phyloP scores from a whole-genome alignment of 2,797 vertebrate genomes.

The Telmatherina bonti region DNA sequence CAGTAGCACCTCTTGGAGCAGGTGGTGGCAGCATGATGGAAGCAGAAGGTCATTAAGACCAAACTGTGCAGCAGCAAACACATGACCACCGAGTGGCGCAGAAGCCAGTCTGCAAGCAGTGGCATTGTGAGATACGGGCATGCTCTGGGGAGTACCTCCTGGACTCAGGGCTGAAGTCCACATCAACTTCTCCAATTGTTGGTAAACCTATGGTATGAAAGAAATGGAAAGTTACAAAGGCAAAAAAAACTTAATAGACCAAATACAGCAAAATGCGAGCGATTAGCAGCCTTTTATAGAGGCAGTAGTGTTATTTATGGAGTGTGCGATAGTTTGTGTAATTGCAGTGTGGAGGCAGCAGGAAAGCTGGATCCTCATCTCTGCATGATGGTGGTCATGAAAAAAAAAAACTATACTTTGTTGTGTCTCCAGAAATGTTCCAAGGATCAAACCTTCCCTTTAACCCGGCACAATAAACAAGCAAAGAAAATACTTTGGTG shows the following conservation, averaged over 20 bases:
- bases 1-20: slow-evolving; percentile 93
- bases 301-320: slow-evolving; percentile 53
- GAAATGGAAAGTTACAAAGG: slow-evolving; percentile 34
- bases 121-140: slow-evolving; percentile 79
- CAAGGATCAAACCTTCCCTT: slow-evolving; percentile 60
- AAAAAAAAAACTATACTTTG: slow-evolving; percentile 34
- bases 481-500: slow-evolving; percentile 63
- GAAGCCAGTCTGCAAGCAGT: slow-evolving; percentile 78
- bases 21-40: slow-evolving; percentile 79
- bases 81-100: slow-evolving; percentile 83
- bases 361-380: slow-evolving; percentile 39
- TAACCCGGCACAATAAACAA: slow-evolving; percentile 59
- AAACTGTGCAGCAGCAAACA: slow-evolving; percentile 88
- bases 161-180: slow-evolving; percentile 42
- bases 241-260: background rate
- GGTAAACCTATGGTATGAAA: slow-evolving; percentile 60
- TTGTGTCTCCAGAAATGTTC: slow-evolving; percentile 44
- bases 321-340: slow-evolving; percentile 48
- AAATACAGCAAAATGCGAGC: slow-evolving; percentile 20
- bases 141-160: slow-evolving; percentile 71
- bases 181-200: slow-evolving; percentile 67
- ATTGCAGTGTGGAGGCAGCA: slow-evolving; percentile 62
- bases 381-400: slow-evolving; percentile 32
- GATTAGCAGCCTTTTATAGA: slow-evolving; percentile 45
- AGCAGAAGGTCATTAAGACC: slow-evolving; percentile 89